A percentile compares a stretch with the other conserved stretches of the same genome.
Conservation (phyloP, 2,888 invertebrate genomes). For the Agrotis segetum region DNA sequence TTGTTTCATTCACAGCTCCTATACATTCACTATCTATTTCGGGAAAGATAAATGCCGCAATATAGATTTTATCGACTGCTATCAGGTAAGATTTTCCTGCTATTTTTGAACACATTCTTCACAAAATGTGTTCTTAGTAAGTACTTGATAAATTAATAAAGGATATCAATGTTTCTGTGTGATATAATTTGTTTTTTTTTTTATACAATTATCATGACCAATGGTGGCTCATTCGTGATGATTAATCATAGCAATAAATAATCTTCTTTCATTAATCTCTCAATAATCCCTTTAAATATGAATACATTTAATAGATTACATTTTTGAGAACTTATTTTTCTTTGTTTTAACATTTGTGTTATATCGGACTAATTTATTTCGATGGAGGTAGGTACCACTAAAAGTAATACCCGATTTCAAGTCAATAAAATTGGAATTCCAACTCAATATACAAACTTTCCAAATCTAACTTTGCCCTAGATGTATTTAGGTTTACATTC, state of each 20-base stretch:
- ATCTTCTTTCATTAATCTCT: conserved; percentile 13
- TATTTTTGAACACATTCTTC: conserved; percentile 11
- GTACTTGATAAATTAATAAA: conserved; percentile 19
- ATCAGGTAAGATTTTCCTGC: conserved; percentile 31
- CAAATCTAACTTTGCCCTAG: no score
- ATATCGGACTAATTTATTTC: no score
- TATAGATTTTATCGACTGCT: conserved; percentile 31
- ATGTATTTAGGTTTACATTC: no score
- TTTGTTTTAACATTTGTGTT: no score
- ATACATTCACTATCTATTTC: conserved; percentile 34
- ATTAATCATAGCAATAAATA: not conserved
- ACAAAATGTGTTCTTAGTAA: conserved; percentile 1
- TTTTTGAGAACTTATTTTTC: no score
- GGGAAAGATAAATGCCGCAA: conserved; percentile 12
- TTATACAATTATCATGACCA: conserved; percentile 16
- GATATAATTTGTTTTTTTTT: not conserved
- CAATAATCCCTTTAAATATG: conserved; percentile 18
- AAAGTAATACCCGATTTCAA: no score
- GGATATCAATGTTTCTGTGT: conserved; percentile 20
- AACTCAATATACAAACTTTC: no score
- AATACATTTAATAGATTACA: not conserved
- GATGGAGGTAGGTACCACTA: no score
- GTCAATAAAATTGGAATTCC: no score
- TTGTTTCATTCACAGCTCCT: conserved; percentile 6
- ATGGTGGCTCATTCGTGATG: not conserved